Evolutionary conservation across 1,140 invertebrate genomes (phyloP), one percentile per base, ranked within the genome.

Genomic region (Drosophila dunni): DNA sequence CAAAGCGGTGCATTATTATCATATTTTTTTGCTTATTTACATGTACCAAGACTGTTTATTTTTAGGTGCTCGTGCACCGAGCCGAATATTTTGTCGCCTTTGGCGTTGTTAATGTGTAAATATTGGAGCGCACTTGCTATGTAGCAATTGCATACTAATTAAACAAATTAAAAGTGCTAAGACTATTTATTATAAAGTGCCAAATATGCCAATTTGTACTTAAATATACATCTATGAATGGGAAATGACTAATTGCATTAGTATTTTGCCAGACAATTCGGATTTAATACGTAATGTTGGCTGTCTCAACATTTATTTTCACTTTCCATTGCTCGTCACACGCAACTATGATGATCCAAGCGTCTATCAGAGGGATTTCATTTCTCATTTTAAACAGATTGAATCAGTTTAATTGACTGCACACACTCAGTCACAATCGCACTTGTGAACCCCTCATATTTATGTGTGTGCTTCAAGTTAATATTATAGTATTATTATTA

Each of bases 351-450:
- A 11, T 42, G 13, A 45, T 34, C 44, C 38, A 54, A 42, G 24
- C 63, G 53, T 60, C 44, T 44, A 61, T 24, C 33, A 15, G 44
- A 67, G 70, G 78, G 81, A 62, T 85, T 83, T 83, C 81, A 66
- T 63, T 83, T 85, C 85, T 83, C 81, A 66, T 63, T 83, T 83
- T 77, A 81, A 54, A 69, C 15, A 77, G 64, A 85, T 77, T 83
- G 73, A 83, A 85, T 85, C 81, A 83, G 62, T 81, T 73, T 81
- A 81, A 81, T 81, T 81, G 79, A 72, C 65, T 48, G 79, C 58
- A 73, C 57, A 44, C 3, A 29, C 17, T 20, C 17, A 20, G 17
- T 20, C 17, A 20, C 17, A 2, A 20, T 20, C 17, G 17, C 17
- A 20, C 17, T 20, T 20, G 17, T 20, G 17, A 20, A 20, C 17